Base-by-base conservation (phyloP, 2,888 invertebrate species). In the Mesorhabditis belari region DNA sequence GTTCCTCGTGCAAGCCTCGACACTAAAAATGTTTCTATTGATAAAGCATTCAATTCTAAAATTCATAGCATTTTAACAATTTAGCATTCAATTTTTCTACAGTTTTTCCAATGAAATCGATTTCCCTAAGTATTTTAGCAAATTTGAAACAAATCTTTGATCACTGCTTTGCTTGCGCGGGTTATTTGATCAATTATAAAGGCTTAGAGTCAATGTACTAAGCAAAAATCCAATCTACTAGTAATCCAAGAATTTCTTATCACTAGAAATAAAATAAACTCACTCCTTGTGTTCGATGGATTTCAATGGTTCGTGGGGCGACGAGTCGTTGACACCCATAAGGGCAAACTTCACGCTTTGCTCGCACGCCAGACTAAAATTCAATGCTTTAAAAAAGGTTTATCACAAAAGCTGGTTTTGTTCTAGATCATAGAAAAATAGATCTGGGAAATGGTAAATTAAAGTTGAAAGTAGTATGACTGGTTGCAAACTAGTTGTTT, bases 271-370 rank as follows among this genome's bases (percentile, higher is more conserved):
- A 59, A 51, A 4, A 9, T 53, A 57, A 49, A 58, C 61, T 51
- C n/a, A 69, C 69, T 55, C 73, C 73, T 29, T 73, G 69, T 49
- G 67, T 68, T 35, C 69, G 65, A 50, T 73, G 73, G 52, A 67
- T 69, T 55, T 73, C 73, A 49, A 73, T 67, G 0, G 73, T 73
- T 23, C 73, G 57, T 6, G 57, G 55, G 3, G 73, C 69, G 0
- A 73, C 61, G 29, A 70, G 26, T 52, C 70, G 70, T 24, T 59
- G 59, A 54, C 73, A 73, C 5, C 73, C 73, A 53, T 71, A 73
- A 9, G 71, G 73, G 49, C 73, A 73, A n/a, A 60, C 12, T 9
- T 64, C 61, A 21, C 69, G 51, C 9, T 65, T 35, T 9, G 44
- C 44, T 35, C 44, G 12, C 12, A 17, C 44, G 44, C 44, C 44